Evolutionary conservation across 2,797 vertebrate species (phyloP), one percentile per base, ranked within the genome.

Genomic region (Hyperoplus immaculatus): DNA sequence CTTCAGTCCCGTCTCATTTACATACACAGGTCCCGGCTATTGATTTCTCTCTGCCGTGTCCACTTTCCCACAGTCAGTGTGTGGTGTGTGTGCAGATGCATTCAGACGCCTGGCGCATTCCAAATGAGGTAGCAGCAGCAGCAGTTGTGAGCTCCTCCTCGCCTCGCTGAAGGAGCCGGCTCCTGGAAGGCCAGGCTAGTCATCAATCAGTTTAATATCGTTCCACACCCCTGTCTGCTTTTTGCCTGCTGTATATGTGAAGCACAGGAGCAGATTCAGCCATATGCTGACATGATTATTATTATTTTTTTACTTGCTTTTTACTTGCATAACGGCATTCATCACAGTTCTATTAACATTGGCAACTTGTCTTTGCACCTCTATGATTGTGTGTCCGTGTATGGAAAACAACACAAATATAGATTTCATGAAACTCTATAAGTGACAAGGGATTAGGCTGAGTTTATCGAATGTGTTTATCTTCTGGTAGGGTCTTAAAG

Each of bases 101-200:
- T 92, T 82, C 82, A 78, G 87, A 91, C 83, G 81, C 79, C 55
- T 88, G 80, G 83, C 77, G 86, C 86, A 85, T 93, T 78, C 72
- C 62, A 76, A 84, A 93, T 90, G 87, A 92, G 87, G 81, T 29
- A 29, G 29, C 29, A 29, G 29, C 29, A 29, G 29, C 29, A 29
- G 29, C 77, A 79, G 69, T 75, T 4, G 8, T n/a, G 63, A 80
- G 85, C 86, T 76, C 81, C 82, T 83, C 85, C 77, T 83, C 47
- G 3, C 85, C 77, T 83, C 47, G 3, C 45, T 39, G 59, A 75
- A 38, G 75, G 75, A 75, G 47, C 51, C 59, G 75, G 82, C 67
- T 82, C 39, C 55, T 82, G 75, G 53, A 77, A 69, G 54, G 62
- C 29, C 18, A 1, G 65, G 59, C 72, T 60, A 77, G 29, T 53